Evolutionary conservation across 1,140 invertebrate genomes (phyloP).

Genomic region (Battus philenor): DNA sequence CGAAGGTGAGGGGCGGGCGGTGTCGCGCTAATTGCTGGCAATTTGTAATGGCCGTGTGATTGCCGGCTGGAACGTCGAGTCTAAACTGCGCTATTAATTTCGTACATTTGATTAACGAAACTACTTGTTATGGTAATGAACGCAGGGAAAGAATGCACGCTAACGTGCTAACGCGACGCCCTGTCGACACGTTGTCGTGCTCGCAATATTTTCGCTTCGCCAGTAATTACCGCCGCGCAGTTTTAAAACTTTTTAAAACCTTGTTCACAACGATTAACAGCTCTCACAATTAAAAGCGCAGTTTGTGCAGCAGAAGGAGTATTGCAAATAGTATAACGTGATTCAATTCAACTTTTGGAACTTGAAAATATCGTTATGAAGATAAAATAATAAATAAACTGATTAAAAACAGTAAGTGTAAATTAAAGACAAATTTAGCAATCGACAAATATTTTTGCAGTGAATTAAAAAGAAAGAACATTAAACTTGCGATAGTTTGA

Average conservation of each 20-base stretch:
- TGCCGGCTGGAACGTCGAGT: conserved; percentile 63
- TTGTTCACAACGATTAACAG: conserved; percentile 39
- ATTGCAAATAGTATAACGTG: conserved; percentile 5
- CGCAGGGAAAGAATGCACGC: conserved; percentile 70
- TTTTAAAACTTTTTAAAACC: conserved; percentile 56
- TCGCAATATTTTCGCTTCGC: conserved; percentile 65
- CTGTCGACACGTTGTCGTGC: conserved; percentile 68
- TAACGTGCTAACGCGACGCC: conserved; percentile 61
- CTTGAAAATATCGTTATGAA: no score
- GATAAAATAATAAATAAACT: conserved; percentile 2
- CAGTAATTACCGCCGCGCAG: conserved; percentile 54
- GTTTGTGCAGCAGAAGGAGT: conserved; percentile 3
- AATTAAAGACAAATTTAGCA: no score
- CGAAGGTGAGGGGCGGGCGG: conserved; percentile 35
- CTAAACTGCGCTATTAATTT: conserved; percentile 74
- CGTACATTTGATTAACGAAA: conserved; percentile 75
- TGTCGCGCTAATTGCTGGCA: conserved; percentile 70
- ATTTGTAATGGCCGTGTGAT: conserved; percentile 71
- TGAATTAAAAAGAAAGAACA: no score
- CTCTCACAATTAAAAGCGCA: conserved; percentile 16
- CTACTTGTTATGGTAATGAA: conserved; percentile 74
- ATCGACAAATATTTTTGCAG: no score
- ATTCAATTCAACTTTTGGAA: conserved; percentile 8
- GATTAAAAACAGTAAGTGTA: no score
- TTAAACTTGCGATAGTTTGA: no score